A percentile compares a stretch with the other conserved stretches of the same genome.
Conservation (phyloP, 2,113 vertebrate genomes). For the Ardeotis arabs region DNA sequence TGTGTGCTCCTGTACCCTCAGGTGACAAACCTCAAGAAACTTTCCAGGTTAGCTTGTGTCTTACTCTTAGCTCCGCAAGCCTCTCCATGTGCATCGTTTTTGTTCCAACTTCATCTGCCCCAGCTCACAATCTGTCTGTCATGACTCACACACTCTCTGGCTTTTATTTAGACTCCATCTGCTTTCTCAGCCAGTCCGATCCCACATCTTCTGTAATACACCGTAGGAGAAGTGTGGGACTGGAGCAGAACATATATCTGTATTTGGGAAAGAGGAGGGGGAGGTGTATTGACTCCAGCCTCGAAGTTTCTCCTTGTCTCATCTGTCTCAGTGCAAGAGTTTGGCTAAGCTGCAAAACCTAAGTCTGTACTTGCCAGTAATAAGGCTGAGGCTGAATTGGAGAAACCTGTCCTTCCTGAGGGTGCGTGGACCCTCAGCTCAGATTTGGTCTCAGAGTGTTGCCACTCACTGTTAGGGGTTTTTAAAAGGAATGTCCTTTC, state of each 20-base stretch:
- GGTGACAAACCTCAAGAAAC: background rate
- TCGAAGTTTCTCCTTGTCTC: constrained; percentile 1
- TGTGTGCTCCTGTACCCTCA: background rate
- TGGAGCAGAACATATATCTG: background rate
- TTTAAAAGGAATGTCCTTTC: background rate
- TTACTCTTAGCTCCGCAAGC: background rate
- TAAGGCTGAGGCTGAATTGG: background rate
- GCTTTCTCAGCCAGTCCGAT: constrained; percentile 36
- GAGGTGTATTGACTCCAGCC: background rate
- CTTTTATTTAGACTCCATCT: constrained; percentile 57
- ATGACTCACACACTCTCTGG: constrained; percentile 20
- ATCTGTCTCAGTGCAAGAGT: background rate
- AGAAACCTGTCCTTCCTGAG: background rate
- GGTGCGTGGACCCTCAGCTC: background rate
- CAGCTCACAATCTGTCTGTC: constrained; percentile 48
- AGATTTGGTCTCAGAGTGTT: background rate
- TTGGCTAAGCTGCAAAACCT: background rate
- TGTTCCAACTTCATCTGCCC: constrained; percentile 21
- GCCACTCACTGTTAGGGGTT: background rate
- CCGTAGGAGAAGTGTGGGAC: constrained; percentile 29
- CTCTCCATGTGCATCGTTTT: background rate
- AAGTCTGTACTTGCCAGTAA: background rate
- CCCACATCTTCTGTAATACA: background rate
- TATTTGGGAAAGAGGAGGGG: background rate
- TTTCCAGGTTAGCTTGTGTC: background rate